These are phyloP conservation scores for Cromileptes altivelis DNA, from an alignment of 2,113 vertebrate species.

Conservation along the genomic window DNA sequence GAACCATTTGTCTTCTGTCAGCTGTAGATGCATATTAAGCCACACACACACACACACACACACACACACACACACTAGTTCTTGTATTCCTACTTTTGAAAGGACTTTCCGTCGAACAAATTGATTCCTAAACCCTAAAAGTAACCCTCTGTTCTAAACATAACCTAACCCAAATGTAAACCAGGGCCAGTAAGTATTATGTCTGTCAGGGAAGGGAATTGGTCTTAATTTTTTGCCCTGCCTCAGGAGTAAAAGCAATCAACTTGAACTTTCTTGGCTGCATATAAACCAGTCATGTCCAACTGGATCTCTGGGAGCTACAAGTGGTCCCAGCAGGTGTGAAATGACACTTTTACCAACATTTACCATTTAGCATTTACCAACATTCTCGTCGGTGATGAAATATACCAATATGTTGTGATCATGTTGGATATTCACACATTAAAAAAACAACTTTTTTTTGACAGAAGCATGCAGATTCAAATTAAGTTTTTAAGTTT, in stretches of 20 bases:
- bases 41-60: neutral
- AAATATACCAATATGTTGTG: neutral
- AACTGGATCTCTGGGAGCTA: neutral
- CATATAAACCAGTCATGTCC: neutral
- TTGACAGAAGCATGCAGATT: no score
- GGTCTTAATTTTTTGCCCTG: neutral
- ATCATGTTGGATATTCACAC: no score
- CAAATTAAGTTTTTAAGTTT: no score
- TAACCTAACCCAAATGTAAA: neutral
- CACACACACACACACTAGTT: neutral
- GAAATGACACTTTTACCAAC: no score
- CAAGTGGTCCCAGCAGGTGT: neutral
- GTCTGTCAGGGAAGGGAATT: neutral
- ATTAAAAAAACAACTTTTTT: no score
- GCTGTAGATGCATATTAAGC: neutral
- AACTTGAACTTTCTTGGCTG: neutral
- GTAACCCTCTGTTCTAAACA: conserved; percentile 15
- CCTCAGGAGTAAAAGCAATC: neutral
- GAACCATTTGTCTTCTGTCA: conserved; percentile 37
- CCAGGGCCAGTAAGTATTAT: neutral
- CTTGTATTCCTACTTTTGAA: neutral
- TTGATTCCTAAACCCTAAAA: neutral
- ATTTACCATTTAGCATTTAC: no score
- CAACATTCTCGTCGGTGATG: neutral
- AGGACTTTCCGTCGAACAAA: neutral